A percentile compares a stretch with the other conserved stretches of the same genome.
phyloP scores from a whole-genome alignment of 2,797 vertebrate species.

The Moxostoma hubbsi region DNA sequence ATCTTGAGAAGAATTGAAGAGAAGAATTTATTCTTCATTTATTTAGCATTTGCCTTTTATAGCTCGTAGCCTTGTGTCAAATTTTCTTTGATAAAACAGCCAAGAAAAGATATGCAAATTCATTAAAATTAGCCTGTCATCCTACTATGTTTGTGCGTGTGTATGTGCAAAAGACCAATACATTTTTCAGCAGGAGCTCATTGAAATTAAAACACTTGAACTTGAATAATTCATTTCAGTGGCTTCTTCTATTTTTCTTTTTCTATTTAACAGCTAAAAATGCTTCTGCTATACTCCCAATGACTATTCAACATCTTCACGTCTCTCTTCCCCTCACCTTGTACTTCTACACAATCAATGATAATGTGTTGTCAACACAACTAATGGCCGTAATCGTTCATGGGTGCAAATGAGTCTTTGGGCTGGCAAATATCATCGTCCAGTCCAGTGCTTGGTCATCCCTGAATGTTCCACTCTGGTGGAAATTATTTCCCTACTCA shows the following conservation, averaged over 20 bases:
- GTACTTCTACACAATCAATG: conserved; percentile 50
- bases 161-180: conserved; percentile 30
- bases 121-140: conserved; percentile 29
- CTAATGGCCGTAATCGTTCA: conserved; percentile 68
- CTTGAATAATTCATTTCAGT: conserved; percentile 62
- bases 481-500: conserved; percentile 33
- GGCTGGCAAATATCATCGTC: conserved; percentile 58
- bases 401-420: conserved; percentile 69
- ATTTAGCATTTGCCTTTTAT: neutral
- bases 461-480: conserved; percentile 69
- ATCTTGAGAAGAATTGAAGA: too few species aligned
- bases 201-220: conserved; percentile 63
- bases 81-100: conserved; percentile 4
- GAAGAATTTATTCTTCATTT: too few species aligned
- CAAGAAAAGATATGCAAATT: conserved; percentile 37
- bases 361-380: conserved; percentile 68
- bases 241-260: neutral
- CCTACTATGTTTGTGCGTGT: conserved; percentile 8
- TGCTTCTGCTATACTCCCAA: neutral
- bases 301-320: conserved; percentile 12
- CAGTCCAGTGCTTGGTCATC: conserved; percentile 65
- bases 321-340: conserved; percentile 13
- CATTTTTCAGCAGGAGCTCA: conserved; percentile 30
- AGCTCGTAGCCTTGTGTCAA: neutral
- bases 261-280: conserved; percentile 4